phyloP scores from a whole-genome alignment of 1,140 invertebrate genomes.

The Bombus picipes region DNA sequence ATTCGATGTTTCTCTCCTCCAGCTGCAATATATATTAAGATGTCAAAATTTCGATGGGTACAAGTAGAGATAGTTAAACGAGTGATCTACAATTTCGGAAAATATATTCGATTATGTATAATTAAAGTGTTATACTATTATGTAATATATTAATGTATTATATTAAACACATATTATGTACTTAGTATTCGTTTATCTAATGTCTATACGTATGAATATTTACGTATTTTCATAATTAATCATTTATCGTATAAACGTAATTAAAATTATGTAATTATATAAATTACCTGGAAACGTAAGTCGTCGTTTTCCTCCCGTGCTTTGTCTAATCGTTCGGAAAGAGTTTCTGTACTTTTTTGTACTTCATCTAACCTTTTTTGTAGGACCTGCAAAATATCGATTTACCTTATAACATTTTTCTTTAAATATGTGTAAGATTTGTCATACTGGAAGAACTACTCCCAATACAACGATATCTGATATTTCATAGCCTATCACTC shows the following conservation, averaged over 20 bases:
- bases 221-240: too few relatives aligned
- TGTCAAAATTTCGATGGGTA: neutral
- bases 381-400: conserved; percentile 84
- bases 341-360: conserved; percentile 85
- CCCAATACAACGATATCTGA: too few relatives aligned
- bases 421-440: too few relatives aligned
- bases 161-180: too few relatives aligned
- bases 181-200: neutral
- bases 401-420: neutral
- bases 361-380: conserved; percentile 87
- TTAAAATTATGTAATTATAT: neutral
- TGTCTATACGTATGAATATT: too few relatives aligned
- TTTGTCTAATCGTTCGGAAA: conserved; percentile 88
- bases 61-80: too few relatives aligned
- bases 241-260: too few relatives aligned
- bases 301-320: conserved; percentile 91
- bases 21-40: conserved; percentile 82
- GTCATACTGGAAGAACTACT: too few relatives aligned
- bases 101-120: too few relatives aligned
- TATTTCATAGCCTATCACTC: too few relatives aligned
- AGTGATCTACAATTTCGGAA: too few relatives aligned
- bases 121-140: neutral
- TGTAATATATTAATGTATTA: too few relatives aligned
- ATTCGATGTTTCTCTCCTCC: conserved; percentile 90
- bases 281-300: conserved; percentile 88